Evolutionary conservation across 2,888 invertebrate genomes (phyloP).

Genomic region (Hypselothyrea guttata): DNA sequence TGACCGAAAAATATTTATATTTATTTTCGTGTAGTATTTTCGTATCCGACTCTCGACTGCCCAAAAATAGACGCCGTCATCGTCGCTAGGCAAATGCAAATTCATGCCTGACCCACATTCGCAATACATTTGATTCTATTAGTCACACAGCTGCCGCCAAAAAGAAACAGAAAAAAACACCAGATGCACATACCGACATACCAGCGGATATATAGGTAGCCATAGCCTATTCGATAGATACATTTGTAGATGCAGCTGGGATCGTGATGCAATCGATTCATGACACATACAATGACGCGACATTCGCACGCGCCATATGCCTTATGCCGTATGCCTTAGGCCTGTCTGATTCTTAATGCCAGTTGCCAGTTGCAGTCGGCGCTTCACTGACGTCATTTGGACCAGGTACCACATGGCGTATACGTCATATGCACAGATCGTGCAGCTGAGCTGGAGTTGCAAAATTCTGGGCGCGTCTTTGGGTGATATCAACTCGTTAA

Average conservation of each 20-base stretch:
- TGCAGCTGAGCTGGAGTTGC: too few species aligned
- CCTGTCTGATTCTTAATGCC: too few species aligned
- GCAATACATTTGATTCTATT: slow-evolving; percentile 62
- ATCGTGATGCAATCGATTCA: slow-evolving; percentile 64
- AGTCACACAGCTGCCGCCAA: slow-evolving; percentile 64
- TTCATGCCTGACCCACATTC: slow-evolving; percentile 76
- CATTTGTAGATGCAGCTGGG: slow-evolving; percentile 33
- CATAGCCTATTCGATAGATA: slow-evolving; percentile 11
- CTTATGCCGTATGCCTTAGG: too few species aligned
- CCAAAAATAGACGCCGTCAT: slow-evolving; percentile 61
- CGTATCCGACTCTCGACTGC: slow-evolving; percentile 39
- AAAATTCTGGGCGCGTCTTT: too few species aligned
- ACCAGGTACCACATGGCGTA: slow-evolving; percentile 35
- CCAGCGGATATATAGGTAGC: slow-evolving; percentile 1
- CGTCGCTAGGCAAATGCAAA: slow-evolving; percentile 60
- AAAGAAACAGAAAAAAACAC: too few species aligned
- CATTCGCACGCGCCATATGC: slow-evolving; percentile 30
- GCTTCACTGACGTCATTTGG: slow-evolving; percentile 55
- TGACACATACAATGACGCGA: slow-evolving; percentile 60
- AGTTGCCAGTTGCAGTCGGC: slow-evolving; percentile 35
- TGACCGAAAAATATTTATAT: slow-evolving; percentile 48
- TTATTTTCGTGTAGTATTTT: slow-evolving; percentile 41
- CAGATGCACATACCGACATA: slow-evolving; percentile 30
- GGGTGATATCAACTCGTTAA: too few species aligned
- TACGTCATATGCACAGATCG: slow-evolving; percentile 40